Evolutionary conservation across 2,888 invertebrate species (phyloP).

Genomic region (Drosophila kambysellisi): DNA sequence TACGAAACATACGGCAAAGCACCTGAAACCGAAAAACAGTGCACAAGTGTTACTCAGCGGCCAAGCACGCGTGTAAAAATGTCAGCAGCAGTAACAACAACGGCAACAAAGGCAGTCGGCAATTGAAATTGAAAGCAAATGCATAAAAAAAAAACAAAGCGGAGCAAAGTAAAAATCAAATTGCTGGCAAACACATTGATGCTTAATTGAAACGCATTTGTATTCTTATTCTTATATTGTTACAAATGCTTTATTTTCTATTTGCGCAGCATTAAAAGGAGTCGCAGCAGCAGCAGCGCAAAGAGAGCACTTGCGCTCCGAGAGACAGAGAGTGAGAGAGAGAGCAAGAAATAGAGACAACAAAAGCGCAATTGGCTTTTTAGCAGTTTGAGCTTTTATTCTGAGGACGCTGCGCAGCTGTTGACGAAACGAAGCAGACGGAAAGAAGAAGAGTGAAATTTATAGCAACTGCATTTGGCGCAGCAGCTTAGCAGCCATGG

Average conservation of each 20-base stretch:
- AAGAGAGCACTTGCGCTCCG: slow-evolving; percentile 9
- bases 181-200: slow-evolving; percentile 38
- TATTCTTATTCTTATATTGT: slow-evolving; percentile 17
- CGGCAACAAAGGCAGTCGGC: slow-evolving; percentile 39
- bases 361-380: slow-evolving; percentile 68
- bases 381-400: slow-evolving; percentile 46
- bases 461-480: slow-evolving; percentile 47
- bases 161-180: slow-evolving; percentile 32
- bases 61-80: slow-evolving; percentile 70
- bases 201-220: slow-evolving; percentile 12
- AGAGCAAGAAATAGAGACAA: slow-evolving; percentile 18
- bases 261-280: slow-evolving; percentile 65
- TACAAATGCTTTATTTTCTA: slow-evolving; percentile 45
- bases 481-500: slow-evolving; percentile 42
- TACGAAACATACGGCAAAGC: slow-evolving; percentile 51
- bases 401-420: slow-evolving; percentile 71
- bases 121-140: slow-evolving; percentile 50
- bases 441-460: slow-evolving; percentile 25
- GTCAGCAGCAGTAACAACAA: slow-evolving; percentile 51
- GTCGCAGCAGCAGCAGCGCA: slow-evolving; percentile 16
- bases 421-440: slow-evolving; percentile 16
- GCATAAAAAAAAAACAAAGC: slow-evolving; percentile 25
- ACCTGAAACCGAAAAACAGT: slow-evolving; percentile 73
- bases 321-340: slow-evolving; percentile 3
- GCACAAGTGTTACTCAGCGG: slow-evolving; percentile 81